A percentile compares a stretch with the other conserved stretches of the same genome.
Evolutionary conservation across 2,113 vertebrate genomes (phyloP).

Genomic region (sheep (Ovis aries)): ARS-UI_Ramb_v3.0 NC_056062.1:1352501-1353000

Average conservation of each 20-base stretch:
- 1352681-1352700: background rate
- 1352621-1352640: background rate
- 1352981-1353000: background rate
- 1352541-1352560: background rate
- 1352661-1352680: background rate
- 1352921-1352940: background rate
- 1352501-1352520: background rate
- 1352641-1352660: conserved; percentile 15
- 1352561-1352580: background rate
- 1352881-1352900: background rate
- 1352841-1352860: background rate
- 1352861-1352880: background rate
- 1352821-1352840: background rate
- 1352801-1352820: background rate
- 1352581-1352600: conserved; percentile 34
- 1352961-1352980: background rate
- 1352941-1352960: background rate
- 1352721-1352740: background rate
- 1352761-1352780: background rate
- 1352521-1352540: conserved; percentile 30
- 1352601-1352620: background rate
- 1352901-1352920: background rate
- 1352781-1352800: background rate
- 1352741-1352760: background rate
- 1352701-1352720: background rate